Base-by-base conservation (phyloP, 2,888 invertebrate genomes). In the Metopia argyrocephala region DNA sequence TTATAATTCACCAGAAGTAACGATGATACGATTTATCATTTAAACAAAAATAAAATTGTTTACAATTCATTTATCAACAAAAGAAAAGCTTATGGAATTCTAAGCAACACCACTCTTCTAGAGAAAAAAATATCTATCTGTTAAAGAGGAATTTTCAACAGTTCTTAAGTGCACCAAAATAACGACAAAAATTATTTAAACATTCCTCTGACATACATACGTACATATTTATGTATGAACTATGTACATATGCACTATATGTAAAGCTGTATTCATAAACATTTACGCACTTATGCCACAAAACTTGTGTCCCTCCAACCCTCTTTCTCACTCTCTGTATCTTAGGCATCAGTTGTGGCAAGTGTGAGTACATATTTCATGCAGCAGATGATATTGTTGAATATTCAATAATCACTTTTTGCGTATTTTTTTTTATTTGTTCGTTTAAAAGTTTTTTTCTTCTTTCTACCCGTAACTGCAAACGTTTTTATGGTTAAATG, bases 371-470 rank as follows among this genome's bases (percentile, higher is more conserved):
- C 28, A 20, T 57, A 48, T 46, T 6, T 23, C 54, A 27, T 45
- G 52, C 23, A 62, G 31, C 23, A 21, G 57, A 56, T 56, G 45
- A 57, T 73, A 25, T 28, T 79, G 61, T 73, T 78, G 61, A 78
- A 78, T 71, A 78, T 78, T 78, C 59, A 79, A 70, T 70, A 79
- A 71, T 61, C 20, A 38, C 45, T 68, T 68, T 76, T 71, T 62
- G 66, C 70, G 62, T 79, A 66, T 70, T 15, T 3, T 21, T 20
- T 45, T 23, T 54, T 31, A 15, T 9, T 38, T 38, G 9, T 15
- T 38, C 4, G n/a, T 76, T 76, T 50, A 78, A 69, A 64, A 78
- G 65, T 62, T 12, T 6, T 45, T 68, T 71, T 76, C 68, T 62
- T 59, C 71, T 62, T 79, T 66, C 61, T 15, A 5, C 27, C 18